These are phyloP conservation scores for Platalea minor DNA, from an alignment of 2,797 vertebrate genomes.

Conservation along the genomic window DNA sequence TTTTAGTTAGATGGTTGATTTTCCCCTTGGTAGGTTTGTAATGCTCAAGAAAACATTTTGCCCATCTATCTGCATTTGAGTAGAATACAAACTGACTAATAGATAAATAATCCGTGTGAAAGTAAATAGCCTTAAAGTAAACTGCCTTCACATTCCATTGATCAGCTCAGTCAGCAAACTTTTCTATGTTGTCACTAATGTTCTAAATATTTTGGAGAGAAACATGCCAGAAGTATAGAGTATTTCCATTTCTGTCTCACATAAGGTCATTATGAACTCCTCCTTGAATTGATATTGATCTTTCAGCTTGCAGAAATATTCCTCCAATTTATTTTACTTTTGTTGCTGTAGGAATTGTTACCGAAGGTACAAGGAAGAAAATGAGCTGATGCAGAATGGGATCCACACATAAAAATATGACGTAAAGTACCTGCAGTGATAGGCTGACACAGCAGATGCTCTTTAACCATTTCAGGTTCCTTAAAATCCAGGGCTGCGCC, in stretches of 20 bases:
- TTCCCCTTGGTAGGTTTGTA: constrained; percentile 76
- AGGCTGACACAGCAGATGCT: constrained; percentile 54
- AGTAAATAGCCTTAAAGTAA: constrained; percentile 81
- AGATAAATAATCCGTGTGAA: constrained; percentile 77
- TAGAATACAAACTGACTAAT: constrained; percentile 79
- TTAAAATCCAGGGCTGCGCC: neutral
- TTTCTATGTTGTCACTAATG: constrained; percentile 74
- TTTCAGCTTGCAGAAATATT: constrained; percentile 65
- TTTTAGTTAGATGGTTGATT: constrained; percentile 78
- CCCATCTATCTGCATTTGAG: constrained; percentile 80
- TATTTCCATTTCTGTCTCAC: constrained; percentile 70
- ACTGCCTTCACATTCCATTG: constrained; percentile 82
- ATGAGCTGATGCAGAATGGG: constrained; percentile 48
- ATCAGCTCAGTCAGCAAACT: constrained; percentile 80
- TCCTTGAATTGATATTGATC: constrained; percentile 72
- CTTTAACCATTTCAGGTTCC: constrained; percentile 52
- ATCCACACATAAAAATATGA: constrained; percentile 26
- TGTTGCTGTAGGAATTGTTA: constrained; percentile 57
- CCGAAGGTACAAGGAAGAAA: constrained; percentile 53
- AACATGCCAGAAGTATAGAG: constrained; percentile 64
- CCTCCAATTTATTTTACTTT: constrained; percentile 63
- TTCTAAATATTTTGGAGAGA: constrained; percentile 78
- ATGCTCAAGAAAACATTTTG: constrained; percentile 78
- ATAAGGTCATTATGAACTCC: constrained; percentile 66
- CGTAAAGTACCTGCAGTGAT: neutral